phyloP scores from a whole-genome alignment of 2,888 invertebrate species.

The Amblyjoppa proteus region DNA sequence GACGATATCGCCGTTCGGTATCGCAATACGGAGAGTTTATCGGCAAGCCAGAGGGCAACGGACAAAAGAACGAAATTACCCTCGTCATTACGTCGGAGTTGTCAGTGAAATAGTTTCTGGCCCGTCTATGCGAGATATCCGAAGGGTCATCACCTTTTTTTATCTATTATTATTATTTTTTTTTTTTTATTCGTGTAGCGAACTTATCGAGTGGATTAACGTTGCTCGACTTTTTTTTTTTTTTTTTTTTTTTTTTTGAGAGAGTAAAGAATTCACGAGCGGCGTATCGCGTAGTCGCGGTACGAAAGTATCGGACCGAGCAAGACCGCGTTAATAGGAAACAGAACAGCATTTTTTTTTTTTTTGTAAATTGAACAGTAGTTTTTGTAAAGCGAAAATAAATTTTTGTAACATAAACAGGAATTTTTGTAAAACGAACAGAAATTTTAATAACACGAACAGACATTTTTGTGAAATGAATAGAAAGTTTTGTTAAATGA shows the following conservation, averaged over 20 bases:
- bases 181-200: constrained; percentile 19
- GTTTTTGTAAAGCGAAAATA: too few relatives aligned
- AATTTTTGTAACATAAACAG: too few relatives aligned
- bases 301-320: constrained; percentile 34
- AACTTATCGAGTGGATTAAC: constrained; percentile 46
- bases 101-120: constrained; percentile 16
- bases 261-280: constrained; percentile 38
- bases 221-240: constrained; percentile 23
- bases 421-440: too few relatives aligned
- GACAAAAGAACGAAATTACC: too few relatives aligned
- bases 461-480: too few relatives aligned
- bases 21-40: background rate
- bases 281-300: constrained; percentile 11
- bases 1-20: background rate
- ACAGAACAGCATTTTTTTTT: too few relatives aligned
- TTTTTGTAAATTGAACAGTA: too few relatives aligned
- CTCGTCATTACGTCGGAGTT: background rate
- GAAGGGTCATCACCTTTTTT: constrained; percentile 42
- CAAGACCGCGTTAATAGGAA: constrained; percentile 34
- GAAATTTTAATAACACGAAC: too few relatives aligned
- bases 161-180: background rate
- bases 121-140: constrained; percentile 20
- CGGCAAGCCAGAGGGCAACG: background rate
- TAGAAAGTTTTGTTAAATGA: too few relatives aligned
- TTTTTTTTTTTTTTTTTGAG: constrained; percentile 22